Base-by-base conservation (phyloP, 2,113 vertebrate species). In the Poicephalus meyeri region DNA sequence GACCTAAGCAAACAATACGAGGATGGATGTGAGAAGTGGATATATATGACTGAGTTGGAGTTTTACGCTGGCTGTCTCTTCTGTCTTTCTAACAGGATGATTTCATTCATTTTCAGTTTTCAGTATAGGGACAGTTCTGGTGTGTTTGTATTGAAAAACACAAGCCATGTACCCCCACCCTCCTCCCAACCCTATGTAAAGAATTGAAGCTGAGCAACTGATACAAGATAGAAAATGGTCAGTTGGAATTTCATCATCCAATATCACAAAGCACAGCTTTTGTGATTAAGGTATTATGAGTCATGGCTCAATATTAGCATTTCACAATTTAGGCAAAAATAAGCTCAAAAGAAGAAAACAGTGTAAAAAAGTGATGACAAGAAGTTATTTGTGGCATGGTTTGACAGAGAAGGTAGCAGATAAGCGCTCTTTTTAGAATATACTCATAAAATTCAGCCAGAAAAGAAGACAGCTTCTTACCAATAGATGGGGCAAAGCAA, bases 401-500 rank as follows among this genome's bases (percentile, higher is more conserved):
- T 95, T 58, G 41, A n/a, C n/a, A 53, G 49, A 81, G 35, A 47
- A 5, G 3, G 15, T 8, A 74, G 20, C 52, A 88, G 35, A 7
- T 24, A 58, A 64, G 1, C 1, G 0, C 24, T 44, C 23, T 49
- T 80, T 42, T 41, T 4, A 60, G 24, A 85, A 61, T 3, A 35
- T 1, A 8, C 4, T 13, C 2, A 1, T 31, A 23, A 66, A 69
- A 82, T n/a, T n/a, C 42, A 88, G 9, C 16, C 31, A 63, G 42
- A 65, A 39, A 9, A 37, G 18, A n/a, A 42, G 31, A 28, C 31
- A 68, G 13, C 4, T 18, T 92, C 23, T 94, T 35, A 87, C 84
- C 97, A 77, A 70, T 73, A 97, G 96, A 94, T 89, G 97, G 95
- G 5, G 95, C 69, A 90, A 82, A 80, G 23, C 0, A 3, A 92